Evolutionary conservation across 1,140 invertebrate genomes (phyloP).

Genomic region (Limonius californicus): DNA sequence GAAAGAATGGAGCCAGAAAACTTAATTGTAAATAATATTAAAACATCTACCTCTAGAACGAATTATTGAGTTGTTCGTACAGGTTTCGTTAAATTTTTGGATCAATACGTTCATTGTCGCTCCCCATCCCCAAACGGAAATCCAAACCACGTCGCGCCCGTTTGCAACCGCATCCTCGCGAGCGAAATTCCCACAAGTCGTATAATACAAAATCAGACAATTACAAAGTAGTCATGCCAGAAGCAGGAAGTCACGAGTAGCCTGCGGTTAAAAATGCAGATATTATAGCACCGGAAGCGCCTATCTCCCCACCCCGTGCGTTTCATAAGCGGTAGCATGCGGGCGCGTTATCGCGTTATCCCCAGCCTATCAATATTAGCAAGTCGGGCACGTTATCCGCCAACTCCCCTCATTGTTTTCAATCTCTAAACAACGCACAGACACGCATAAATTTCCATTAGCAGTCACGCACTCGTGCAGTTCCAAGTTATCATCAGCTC

Average conservation of each 20-base stretch:
- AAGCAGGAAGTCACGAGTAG: background rate
- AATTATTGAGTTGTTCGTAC: no score
- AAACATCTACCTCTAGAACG: no score
- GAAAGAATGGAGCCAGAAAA: no score
- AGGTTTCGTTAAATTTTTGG: no score
- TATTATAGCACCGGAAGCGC: background rate
- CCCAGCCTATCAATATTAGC: background rate
- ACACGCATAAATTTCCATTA: constrained; percentile 15
- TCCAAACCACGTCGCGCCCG: no score
- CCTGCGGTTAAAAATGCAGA: background rate
- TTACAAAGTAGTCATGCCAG: no score
- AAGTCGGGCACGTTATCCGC: background rate
- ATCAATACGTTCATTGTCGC: no score
- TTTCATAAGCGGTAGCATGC: background rate
- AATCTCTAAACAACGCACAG: constrained; percentile 9
- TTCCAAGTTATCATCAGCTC: constrained; percentile 9
- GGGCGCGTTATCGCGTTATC: background rate
- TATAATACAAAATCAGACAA: no score
- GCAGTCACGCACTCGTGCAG: constrained; percentile 8
- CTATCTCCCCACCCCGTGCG: background rate
- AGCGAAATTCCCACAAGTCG: no score
- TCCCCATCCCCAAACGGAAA: no score
- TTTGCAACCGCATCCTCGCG: no score
- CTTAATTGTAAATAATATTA: no score
- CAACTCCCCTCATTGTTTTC: constrained; percentile 6